phyloP scores from a whole-genome alignment of 2,113 vertebrate species.

The Lamprologus ornatipinnis region DNA sequence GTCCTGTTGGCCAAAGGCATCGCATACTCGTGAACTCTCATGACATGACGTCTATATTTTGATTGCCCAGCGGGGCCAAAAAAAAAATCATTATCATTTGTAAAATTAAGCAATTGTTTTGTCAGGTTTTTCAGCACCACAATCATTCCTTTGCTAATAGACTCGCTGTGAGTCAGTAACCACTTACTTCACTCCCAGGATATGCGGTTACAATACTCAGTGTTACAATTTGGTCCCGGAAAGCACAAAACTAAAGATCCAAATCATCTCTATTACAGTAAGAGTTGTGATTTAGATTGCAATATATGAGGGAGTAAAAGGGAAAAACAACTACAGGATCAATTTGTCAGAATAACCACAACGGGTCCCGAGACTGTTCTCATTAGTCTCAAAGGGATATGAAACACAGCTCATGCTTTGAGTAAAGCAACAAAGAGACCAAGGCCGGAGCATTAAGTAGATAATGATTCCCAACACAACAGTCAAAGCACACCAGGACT shows the following conservation, averaged over 20 bases:
- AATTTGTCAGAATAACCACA: conserved; percentile 60
- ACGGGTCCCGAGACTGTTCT: conserved; percentile 34
- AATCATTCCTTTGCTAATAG: conserved; percentile 75
- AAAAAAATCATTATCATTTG: conserved; percentile 78
- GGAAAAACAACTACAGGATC: conserved; percentile 47
- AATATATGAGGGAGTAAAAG: conserved; percentile 42
- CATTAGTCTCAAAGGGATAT: conserved; percentile 52
- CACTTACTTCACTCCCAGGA: conserved; percentile 58
- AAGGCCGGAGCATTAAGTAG: conserved; percentile 19
- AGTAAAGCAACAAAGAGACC: conserved; percentile 24
- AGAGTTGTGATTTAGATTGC: conserved; percentile 39
- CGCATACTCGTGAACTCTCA: conserved; percentile 61
- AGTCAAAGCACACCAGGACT: background rate
- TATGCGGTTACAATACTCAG: conserved; percentile 43
- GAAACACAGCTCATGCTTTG: conserved; percentile 34
- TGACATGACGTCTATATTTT: conserved; percentile 59
- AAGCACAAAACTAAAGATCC: conserved; percentile 32
- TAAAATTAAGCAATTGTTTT: conserved; percentile 80
- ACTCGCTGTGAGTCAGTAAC: conserved; percentile 46
- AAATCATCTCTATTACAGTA: conserved; percentile 37
- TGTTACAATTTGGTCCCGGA: conserved; percentile 15
- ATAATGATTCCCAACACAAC: conserved; percentile 38
- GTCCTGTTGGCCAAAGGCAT: conserved; percentile 56
- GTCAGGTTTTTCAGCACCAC: conserved; percentile 71
- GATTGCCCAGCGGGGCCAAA: conserved; percentile 48